Base-by-base conservation (phyloP, 2,113 vertebrate genomes). In the Lophius piscatorius region DNA sequence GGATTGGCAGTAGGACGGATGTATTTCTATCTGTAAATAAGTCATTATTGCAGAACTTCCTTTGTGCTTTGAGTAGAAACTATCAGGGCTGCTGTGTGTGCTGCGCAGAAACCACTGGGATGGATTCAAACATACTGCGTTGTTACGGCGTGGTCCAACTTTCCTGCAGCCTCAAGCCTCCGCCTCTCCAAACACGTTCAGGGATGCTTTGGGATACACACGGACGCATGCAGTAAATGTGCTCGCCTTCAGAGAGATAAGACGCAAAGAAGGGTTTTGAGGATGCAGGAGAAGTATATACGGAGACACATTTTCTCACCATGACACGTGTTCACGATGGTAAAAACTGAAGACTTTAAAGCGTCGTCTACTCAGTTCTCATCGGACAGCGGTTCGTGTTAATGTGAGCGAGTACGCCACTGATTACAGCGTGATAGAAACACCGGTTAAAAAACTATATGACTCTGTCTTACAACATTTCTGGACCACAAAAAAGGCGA, bases 381-480 rank as follows among this genome's bases (percentile, higher is more conserved):
- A 42, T 72, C 59, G 57, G 34, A 29, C 23, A 52, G 58, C 8
- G 49, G 47, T 33, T 73, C 28, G 39, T 55, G 71, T 63, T 44
- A 64, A 50, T 22, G 59, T 51, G 56, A 59, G 52, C 60, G 49
- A 69, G 63, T 20, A 60, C 21, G 67, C 54, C 60, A 49, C 59
- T 78, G 74, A 70, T 70, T 66, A 38, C 67, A 62, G 74, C 44
- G 78, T 69, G 58, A 71, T 60, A 76, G 42, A 78, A 85, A 88
- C 68, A 73, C 68, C 63, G 12, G 46, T 80, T 84, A 81, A 70
- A 82, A 82, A 80, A 86, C 77, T 80, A 84, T 49, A 80, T 64
- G 74, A 82, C 81, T 88, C 79, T 87, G 82, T 86, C 75, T 77
- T 55, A 80, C 76, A 81, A 85, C 76, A n/a, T 76, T 78, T 78